A percentile compares a stretch with the other conserved stretches of the same genome.
Evolutionary conservation across 2,888 invertebrate species (phyloP).

Genomic region (Pterobdella sp.): DNA sequence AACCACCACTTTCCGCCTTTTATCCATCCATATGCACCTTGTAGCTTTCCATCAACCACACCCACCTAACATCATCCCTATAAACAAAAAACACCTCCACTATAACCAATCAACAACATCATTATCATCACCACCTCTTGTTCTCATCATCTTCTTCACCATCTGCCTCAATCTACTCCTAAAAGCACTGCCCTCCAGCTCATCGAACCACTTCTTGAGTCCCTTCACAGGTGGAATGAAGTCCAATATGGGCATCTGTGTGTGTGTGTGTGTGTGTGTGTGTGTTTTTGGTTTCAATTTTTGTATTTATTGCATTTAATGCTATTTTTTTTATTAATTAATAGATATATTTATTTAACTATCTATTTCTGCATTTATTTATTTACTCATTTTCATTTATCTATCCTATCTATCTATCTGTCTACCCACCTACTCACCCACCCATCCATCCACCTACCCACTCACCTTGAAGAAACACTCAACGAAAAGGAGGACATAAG

Average conservation of each 20-base stretch:
- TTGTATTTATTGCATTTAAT: not conserved
- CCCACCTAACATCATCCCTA: no score
- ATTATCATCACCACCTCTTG: no score
- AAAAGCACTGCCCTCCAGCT: not conserved
- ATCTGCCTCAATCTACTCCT: not conserved
- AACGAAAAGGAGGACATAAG: conserved; percentile 88
- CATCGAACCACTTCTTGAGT: conserved; percentile 15
- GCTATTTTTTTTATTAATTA: not conserved
- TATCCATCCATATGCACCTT: no score
- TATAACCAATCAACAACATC: no score
- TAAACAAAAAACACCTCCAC: no score
- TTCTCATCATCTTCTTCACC: not conserved
- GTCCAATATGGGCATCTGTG: conserved; percentile 17
- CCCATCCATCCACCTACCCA: not conserved
- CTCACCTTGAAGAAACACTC: conserved; percentile 83
- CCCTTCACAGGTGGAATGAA: conserved; percentile 20
- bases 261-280: not conserved
- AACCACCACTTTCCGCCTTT: no score
- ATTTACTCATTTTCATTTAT: not conserved
- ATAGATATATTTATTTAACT: not conserved
- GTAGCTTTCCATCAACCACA: no score
- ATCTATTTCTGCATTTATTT: not conserved
- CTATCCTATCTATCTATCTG: not conserved
- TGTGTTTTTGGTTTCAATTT: not conserved
- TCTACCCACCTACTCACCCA: not conserved